Base-by-base conservation (phyloP, 2,797 vertebrate genomes). In the Chaenodraco wilsoni region DNA sequence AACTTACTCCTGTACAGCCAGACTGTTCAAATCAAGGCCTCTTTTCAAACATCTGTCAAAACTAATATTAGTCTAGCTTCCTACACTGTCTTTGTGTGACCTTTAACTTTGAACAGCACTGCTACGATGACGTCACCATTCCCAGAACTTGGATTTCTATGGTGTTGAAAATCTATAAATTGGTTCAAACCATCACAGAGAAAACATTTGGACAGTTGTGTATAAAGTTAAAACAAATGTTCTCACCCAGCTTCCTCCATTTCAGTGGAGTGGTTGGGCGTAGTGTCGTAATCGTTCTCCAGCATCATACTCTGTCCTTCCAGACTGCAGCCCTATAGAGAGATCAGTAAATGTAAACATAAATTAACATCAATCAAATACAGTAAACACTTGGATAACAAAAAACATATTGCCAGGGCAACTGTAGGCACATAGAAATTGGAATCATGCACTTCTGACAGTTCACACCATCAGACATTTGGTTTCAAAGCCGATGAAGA, bases 221-320 rank as follows among this genome's bases (percentile, higher is more conserved):
- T 44, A 37, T 3, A 27, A 60, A 73, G 40, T 51, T 21, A 19
- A 52, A 11, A 4, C 54, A 19, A 41, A 31, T 31, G 41, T 31
- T 66, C 92, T 71, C 93, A 99, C 98, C 96, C 95, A 0, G 76
- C 72, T 69, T 97, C 96, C 8, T 97, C 96, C 79, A 92, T 88
- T 77, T 97, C 97, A 51, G 23, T 23, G 3, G 89, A 89, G 11
- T 96, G 95, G 12, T 95, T 93, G 44, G 92, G 86, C 13, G 96
- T 93, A 33, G 96, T 96, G 90, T 98, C 96, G 0, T 97, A 99
- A 87, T 98, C 97, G 0, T 95, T 97, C 86, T 98, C 97, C 0
- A 95, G 91, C 72, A 96, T 89, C 5, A 96, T 95, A 76, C 93
- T 94, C 84, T 96, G 96, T 79, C 96, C 96, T 77, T 99, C 98